Conservation (phyloP, 2,797 vertebrate genomes). For the Pantherophis vulpinus region DNA sequence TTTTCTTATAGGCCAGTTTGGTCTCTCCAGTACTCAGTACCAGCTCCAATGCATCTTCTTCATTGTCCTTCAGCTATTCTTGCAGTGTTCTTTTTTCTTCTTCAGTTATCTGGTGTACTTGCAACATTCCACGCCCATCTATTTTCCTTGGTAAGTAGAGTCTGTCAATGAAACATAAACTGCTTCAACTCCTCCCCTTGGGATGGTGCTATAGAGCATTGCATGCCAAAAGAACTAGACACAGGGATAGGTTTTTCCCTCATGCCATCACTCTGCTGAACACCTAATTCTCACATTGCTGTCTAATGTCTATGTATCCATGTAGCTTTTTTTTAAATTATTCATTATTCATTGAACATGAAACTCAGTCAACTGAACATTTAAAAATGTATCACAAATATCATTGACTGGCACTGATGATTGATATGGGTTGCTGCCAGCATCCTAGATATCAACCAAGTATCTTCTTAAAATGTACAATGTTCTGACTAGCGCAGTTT, state of each 20-base stretch:
- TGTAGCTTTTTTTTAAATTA: neutral
- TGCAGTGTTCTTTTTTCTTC: neutral
- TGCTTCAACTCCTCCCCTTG: neutral
- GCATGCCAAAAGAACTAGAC: neutral
- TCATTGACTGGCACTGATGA: no score
- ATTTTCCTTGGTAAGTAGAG: neutral
- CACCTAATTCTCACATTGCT: neutral
- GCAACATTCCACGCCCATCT: neutral
- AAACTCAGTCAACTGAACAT: no score
- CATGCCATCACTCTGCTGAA: neutral
- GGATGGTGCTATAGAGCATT: neutral
- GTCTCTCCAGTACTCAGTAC: neutral
- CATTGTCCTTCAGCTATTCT: neutral
- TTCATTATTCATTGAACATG: no score
- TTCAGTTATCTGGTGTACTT: neutral
- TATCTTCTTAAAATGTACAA: no score
- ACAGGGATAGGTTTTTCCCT: neutral
- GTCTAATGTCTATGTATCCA: neutral
- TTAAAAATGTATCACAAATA: no score
- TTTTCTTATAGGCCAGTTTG: neutral
- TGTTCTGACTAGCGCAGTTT: no score
- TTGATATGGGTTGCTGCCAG: no score
- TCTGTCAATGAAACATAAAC: neutral
- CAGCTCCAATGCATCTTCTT: neutral
- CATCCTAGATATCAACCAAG: no score